Conservation (phyloP, 2,113 vertebrate genomes). For the Eclectus roratus region DNA sequence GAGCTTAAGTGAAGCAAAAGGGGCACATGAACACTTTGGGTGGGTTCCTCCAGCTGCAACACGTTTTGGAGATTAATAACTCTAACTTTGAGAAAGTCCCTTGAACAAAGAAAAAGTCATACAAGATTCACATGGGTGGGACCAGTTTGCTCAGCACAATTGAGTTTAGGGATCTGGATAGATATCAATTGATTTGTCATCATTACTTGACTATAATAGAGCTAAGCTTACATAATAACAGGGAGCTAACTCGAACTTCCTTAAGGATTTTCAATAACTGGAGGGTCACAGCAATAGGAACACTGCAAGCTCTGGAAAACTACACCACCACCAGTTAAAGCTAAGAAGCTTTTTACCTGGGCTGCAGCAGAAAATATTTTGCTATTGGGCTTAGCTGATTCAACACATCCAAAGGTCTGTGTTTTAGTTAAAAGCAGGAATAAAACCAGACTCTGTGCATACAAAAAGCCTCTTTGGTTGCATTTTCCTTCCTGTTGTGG, state of each 20-base stretch:
- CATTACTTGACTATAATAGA: neutral
- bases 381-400: neutral
- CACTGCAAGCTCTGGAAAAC: neutral
- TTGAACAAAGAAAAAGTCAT: neutral
- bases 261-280: neutral
- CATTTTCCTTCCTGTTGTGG: neutral
- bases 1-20: neutral
- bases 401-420: neutral
- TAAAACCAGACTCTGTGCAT: accelerated
- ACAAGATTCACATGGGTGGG: neutral
- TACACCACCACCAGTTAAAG: neutral
- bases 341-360: neutral
- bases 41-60: neutral
- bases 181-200: neutral
- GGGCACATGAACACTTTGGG: accelerated
- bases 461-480: neutral
- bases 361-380: neutral
- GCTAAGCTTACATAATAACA: neutral
- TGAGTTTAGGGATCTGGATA: neutral
- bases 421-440: neutral
- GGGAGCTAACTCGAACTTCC: neutral
- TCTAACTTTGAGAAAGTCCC: neutral
- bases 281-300: neutral
- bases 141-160: neutral
- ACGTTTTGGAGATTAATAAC: neutral